Base-by-base conservation (phyloP, 2,797 vertebrate species). In the Mergus octosetaceus region DNA sequence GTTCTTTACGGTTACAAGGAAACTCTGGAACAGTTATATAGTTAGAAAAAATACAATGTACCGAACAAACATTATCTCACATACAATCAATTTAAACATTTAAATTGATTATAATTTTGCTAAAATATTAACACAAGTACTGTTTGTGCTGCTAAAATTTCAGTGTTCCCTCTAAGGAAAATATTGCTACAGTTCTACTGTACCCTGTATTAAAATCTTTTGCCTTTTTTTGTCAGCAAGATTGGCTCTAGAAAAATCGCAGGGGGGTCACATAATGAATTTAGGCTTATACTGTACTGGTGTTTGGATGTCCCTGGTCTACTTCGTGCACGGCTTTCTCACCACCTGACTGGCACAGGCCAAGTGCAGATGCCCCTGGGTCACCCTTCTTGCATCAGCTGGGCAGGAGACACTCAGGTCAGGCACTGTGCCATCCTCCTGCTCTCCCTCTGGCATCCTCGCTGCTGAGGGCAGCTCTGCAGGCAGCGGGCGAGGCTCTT, bases 121-220 rank as follows among this genome's bases (percentile, higher is more conserved):
- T 95, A 95, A 95, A 96, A 96, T 97, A 96, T 89, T 91, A 89
- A 94, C 94, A 94, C 95, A 78, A 95, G 81, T 95, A 96, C 93
- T 87, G 90, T 95, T 97, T 97, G 92, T 95, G 94, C 96, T 93
- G 97, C 96, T 97, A 96, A 95, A 93, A 90, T 70, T 21, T 94
- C 96, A 98, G 97, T 97, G 97, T 97, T 98, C 98, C 97, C 97
- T 97, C 98, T 97, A 97, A 98, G 97, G 94, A 97, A 97, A 95
- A 95, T 97, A 97, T 97, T 96, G 96, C 97, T 97, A 95, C 96
- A 87, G 90, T 87, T 95, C 94, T 73, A 66, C 89, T 27, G 0
- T 94, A 93, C 92, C 94, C 94, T 95, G 97, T 60, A 53, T 81
- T 41, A 10, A 96, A 94, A 87, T 30, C 65, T 54, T 90, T 41